Conservation (phyloP, 2,797 vertebrate species). For the Lacerta bilineata region DNA sequence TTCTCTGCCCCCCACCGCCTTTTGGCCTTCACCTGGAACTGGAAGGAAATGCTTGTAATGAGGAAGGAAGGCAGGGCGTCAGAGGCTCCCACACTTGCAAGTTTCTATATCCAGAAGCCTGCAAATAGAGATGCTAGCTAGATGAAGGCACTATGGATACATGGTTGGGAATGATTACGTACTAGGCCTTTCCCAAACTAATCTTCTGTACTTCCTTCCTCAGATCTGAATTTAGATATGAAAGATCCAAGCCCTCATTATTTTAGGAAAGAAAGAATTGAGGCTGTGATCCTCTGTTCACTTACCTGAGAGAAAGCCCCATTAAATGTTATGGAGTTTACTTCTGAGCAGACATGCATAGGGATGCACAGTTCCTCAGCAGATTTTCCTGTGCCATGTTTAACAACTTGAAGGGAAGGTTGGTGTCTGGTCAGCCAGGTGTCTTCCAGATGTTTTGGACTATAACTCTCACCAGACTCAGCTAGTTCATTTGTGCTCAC, state of each 20-base stretch:
- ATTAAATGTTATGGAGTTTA: not conserved
- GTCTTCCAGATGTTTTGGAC: too few species aligned
- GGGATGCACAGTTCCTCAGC: not conserved
- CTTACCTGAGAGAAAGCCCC: not conserved
- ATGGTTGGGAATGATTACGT: not conserved
- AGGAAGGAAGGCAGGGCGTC: constrained; percentile 58
- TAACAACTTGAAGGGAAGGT: not conserved
- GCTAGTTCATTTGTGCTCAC: too few species aligned
- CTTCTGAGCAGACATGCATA: not conserved
- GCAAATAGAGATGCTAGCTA: not conserved
- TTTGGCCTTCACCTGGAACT: constrained; percentile 61
- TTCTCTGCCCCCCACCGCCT: constrained; percentile 61
- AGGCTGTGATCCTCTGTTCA: not conserved
- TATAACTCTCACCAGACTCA: too few species aligned
- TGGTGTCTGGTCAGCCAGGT: not conserved
- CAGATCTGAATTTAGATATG: not conserved
- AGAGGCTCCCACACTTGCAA: not conserved
- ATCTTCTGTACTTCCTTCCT: not conserved
- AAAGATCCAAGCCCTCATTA: not conserved
- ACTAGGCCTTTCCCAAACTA: not conserved
- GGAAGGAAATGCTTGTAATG: constrained; percentile 60
- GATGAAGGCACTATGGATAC: not conserved
- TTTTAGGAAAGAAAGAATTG: not conserved
- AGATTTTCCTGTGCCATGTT: not conserved
- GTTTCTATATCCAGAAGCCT: constrained; percentile 24